Conservation (phyloP, 2,113 vertebrate species). For the Petrocephalus zakoni region DNA sequence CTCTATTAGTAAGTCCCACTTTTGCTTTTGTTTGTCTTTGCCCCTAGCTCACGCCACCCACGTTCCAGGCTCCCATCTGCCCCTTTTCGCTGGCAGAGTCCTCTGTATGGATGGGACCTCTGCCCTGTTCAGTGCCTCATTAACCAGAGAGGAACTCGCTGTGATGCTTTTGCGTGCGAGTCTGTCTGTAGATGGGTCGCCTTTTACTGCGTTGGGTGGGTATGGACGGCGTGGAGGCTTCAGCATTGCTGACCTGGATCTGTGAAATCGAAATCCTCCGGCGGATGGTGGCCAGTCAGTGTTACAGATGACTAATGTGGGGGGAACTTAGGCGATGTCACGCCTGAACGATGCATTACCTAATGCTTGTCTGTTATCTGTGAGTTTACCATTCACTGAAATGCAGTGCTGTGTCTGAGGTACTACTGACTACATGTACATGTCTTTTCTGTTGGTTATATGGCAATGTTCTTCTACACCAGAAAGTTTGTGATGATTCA, state of each 20-base stretch:
- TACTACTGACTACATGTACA: not conserved
- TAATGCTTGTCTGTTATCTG: slow-evolving; percentile 19
- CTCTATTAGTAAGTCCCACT: slow-evolving; percentile 31
- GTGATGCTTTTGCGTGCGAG: slow-evolving; percentile 8
- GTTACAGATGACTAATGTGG: slow-evolving; percentile 7
- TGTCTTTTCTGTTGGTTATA: not conserved
- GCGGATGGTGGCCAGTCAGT: slow-evolving; percentile 7
- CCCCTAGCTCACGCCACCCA: slow-evolving; percentile 20
- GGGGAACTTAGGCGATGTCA: slow-evolving; percentile 10
- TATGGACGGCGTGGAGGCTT: slow-evolving; percentile 2
- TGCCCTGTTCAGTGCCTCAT: slow-evolving; percentile 32
- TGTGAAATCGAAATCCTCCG: not conserved
- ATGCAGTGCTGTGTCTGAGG: slow-evolving; percentile 7
- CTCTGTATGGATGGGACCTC: slow-evolving; percentile 15
- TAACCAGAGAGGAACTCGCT: slow-evolving; percentile 26
- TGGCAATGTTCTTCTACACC: not conserved
- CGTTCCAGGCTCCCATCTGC: slow-evolving; percentile 42
- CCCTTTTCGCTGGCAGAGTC: slow-evolving; percentile 36
- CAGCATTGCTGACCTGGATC: not conserved
- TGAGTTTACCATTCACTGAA: not conserved
- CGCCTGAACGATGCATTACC: slow-evolving; percentile 19
- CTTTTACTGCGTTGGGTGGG: not conserved
- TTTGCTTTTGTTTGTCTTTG: slow-evolving; percentile 24
- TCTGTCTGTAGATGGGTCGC: slow-evolving; percentile 20
- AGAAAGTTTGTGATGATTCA: not conserved